Base-by-base conservation (phyloP, 2,888 invertebrate genomes). In the Xiphydria camelus region DNA sequence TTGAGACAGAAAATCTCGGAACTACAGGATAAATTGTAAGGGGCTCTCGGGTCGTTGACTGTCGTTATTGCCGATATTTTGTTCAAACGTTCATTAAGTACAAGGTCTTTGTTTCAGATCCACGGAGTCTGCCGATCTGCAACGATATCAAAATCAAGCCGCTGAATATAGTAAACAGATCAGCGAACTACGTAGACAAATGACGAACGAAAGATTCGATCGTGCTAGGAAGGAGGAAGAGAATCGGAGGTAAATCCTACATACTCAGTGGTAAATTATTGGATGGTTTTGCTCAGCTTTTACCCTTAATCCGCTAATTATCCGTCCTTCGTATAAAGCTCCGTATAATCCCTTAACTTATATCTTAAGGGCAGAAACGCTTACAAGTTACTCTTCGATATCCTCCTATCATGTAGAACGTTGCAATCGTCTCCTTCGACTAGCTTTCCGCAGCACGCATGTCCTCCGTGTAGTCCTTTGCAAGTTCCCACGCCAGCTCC, bases 1-100 rank as follows among this genome's bases (percentile, higher is more conserved):
- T 70, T 85, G 49, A 83, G 82, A 59, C 77, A 79, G 25, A 80
- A 79, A 63, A 74, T 83, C 7, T 62, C 70, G 7, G 80, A 80
- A 20, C 66, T 82, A n/a, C 78, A 80, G 51, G 67, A 65, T 14
- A 78, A 77, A 73, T 65, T 82, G 82, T 82, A 74, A 79, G 78
- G 72, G n/a, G n/a, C n/a, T n/a, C n/a, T n/a, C n/a, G n/a, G n/a
- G n/a, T n/a, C n/a, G n/a, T n/a, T n/a, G n/a, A n/a, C n/a, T n/a
- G n/a, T n/a, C n/a, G 21, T 32, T 43, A 21, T 35, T 10, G 29
- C 29, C 4, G 7, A 7, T 15, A 29, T 47, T 15, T 17, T 21
- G 17, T 37, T 36, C 9, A 5, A 29, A 29, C 4, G 29, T 4
- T 6, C 12, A 4, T 3, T 21, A 18, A 26, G 21, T 3, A 10